Percentiles rank a stretch among this genome's conserved stretches.
Conservation (phyloP, 2,888 invertebrate genomes). For the Chloroclystis v-ata region DNA sequence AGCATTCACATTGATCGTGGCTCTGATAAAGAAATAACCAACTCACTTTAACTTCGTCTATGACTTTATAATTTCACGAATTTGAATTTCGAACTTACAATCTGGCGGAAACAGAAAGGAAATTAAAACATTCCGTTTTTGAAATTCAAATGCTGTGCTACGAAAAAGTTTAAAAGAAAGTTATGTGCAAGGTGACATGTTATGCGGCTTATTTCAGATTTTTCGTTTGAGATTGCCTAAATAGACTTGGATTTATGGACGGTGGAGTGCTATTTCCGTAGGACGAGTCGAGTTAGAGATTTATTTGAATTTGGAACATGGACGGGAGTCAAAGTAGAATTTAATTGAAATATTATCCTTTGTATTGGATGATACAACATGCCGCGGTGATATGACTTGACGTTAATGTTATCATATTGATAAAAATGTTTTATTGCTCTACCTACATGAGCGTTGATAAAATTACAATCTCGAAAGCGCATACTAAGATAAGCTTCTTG, state of each 20-base stretch:
- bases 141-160: conserved; percentile 30
- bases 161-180: conserved; percentile 39
- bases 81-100: conserved; percentile 24
- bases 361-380: conserved; percentile 51
- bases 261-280: conserved; percentile 75
- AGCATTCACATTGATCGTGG: conserved; percentile 52
- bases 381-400: not conserved
- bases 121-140: conserved; percentile 24
- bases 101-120: conserved; percentile 22
- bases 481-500: no score
- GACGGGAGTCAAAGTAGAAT: conserved; percentile 66
- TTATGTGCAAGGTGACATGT: conserved; percentile 52
- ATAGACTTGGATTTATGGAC: conserved; percentile 75
- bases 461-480: not conserved
- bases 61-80: conserved; percentile 23
- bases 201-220: conserved; percentile 69
- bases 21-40: conserved; percentile 38
- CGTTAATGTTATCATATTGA: conserved; percentile 22
- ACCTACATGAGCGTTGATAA: not conserved
- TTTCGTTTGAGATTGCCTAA: conserved; percentile 73
- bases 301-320: conserved; percentile 74
- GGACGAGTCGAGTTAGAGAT: conserved; percentile 66
- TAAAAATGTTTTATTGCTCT: conserved; percentile 39
- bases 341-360: conserved; percentile 75
- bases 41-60: conserved; percentile 22